Percentiles rank a stretch among this genome's conserved stretches.
Evolutionary conservation across 1,140 invertebrate genomes (phyloP).

Genomic region (Potamilus streckersoni): DNA sequence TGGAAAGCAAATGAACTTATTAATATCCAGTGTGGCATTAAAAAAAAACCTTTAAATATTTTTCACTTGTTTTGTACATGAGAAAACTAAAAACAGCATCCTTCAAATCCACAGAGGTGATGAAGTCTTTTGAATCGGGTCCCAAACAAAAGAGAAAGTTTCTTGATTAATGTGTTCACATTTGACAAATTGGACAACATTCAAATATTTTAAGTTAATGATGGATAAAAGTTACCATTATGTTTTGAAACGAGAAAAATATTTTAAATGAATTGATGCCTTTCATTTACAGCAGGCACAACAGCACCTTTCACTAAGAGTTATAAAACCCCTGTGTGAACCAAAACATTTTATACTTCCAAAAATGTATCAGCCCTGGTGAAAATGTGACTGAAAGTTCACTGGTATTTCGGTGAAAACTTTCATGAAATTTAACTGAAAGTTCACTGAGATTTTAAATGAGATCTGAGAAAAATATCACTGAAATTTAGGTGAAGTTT

Average conservation of each 20-base stretch:
- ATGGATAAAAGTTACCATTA: background rate
- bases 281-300: too few relatives aligned
- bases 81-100: background rate
- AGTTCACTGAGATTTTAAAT: too few relatives aligned
- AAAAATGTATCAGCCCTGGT: background rate
- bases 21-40: conserved; percentile 2
- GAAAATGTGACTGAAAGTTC: too few relatives aligned
- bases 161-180: conserved; percentile 8
- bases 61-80: background rate
- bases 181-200: background rate
- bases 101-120: too few relatives aligned
- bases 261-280: too few relatives aligned
- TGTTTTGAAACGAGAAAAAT: background rate
- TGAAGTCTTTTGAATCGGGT: background rate
- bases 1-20: background rate
- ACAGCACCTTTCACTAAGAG: background rate
- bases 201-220: background rate
- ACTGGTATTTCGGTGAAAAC: too few relatives aligned
- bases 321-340: background rate
- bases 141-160: too few relatives aligned
- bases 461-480: too few relatives aligned
- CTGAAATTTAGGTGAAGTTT: too few relatives aligned
- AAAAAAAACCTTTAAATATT: background rate
- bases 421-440: too few relatives aligned
- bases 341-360: background rate